phyloP scores from a whole-genome alignment of 2,113 vertebrate genomes.

The Ictalurus punctatus region DNA sequence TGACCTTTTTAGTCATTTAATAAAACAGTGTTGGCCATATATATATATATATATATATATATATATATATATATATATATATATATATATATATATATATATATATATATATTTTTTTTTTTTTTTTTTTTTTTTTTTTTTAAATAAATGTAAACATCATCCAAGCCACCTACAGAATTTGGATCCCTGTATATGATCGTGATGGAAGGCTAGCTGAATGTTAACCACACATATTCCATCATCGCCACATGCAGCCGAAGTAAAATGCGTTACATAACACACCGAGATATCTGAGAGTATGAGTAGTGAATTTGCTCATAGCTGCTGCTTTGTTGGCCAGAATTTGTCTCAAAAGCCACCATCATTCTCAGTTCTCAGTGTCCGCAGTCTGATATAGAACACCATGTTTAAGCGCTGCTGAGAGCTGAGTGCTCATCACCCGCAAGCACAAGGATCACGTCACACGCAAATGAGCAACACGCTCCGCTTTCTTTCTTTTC shows the following conservation, averaged over 20 bases:
- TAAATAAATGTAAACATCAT: not conserved
- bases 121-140: too few species aligned
- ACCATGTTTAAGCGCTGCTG: not conserved
- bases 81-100: too few species aligned
- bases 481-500: conserved; percentile 9
- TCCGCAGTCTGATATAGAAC: not conserved
- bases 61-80: too few species aligned
- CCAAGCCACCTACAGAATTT: not conserved
- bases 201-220: not conserved
- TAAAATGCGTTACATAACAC: conserved; percentile 8
- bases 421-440: not conserved
- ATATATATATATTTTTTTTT: too few species aligned
- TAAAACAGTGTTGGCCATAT: not conserved
- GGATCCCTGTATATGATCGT: not conserved
- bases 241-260: not conserved
- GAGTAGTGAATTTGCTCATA: not conserved
- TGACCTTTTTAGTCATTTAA: conserved; percentile 13
- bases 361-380: not conserved
- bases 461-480: conserved; percentile 12
- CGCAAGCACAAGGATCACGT: conserved; percentile 10
- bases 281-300: not conserved
- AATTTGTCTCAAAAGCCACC: not conserved
- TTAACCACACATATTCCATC: not conserved
- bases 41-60: not conserved
- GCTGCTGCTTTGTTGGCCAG: not conserved